Conservation (phyloP, 1,140 invertebrate species). For the Ephestia elutella region DNA sequence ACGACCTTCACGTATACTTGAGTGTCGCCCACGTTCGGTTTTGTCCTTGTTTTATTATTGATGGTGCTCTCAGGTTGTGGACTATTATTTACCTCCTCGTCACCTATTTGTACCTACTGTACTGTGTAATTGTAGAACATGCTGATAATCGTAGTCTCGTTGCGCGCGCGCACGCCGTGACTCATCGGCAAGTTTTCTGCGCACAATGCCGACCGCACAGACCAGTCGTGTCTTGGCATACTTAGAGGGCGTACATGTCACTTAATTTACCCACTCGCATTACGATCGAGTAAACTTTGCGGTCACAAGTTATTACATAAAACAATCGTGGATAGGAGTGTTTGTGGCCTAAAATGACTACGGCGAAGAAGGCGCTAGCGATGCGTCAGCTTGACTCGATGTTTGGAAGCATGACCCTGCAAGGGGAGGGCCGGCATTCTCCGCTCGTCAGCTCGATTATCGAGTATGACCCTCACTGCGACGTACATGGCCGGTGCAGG, state of each 20-base stretch:
- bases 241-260: slow-evolving; percentile 64
- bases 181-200: slow-evolving; percentile 57
- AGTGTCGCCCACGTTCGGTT: slow-evolving; percentile 33
- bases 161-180: slow-evolving; percentile 64
- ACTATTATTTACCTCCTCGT: slow-evolving; percentile 64
- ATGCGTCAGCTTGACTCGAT: slow-evolving; percentile 82
- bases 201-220: slow-evolving; percentile 62
- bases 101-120: slow-evolving; percentile 48
- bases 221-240: slow-evolving; percentile 66
- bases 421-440: slow-evolving; percentile 61
- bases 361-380: slow-evolving; percentile 77
- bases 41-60: slow-evolving; percentile 51
- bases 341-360: slow-evolving; percentile 53
- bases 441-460: slow-evolving; percentile 72
- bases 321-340: slow-evolving; percentile 22
- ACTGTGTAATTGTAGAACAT: slow-evolving; percentile 59
- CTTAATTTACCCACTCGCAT: slow-evolving; percentile 37
- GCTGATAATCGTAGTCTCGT: slow-evolving; percentile 50
- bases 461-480: slow-evolving; percentile 77
- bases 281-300: slow-evolving; percentile 28
- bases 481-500: slow-evolving; percentile 80
- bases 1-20: slow-evolving; percentile 47
- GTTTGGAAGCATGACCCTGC: slow-evolving; percentile 79
- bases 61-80: slow-evolving; percentile 36
- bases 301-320: slow-evolving; percentile 37